Percentiles rank a stretch among this genome's conserved stretches.
These are phyloP conservation scores for Rhadina sibilatrix DNA, from an alignment of 2,113 vertebrate species.

Conservation along the genomic window DNA sequence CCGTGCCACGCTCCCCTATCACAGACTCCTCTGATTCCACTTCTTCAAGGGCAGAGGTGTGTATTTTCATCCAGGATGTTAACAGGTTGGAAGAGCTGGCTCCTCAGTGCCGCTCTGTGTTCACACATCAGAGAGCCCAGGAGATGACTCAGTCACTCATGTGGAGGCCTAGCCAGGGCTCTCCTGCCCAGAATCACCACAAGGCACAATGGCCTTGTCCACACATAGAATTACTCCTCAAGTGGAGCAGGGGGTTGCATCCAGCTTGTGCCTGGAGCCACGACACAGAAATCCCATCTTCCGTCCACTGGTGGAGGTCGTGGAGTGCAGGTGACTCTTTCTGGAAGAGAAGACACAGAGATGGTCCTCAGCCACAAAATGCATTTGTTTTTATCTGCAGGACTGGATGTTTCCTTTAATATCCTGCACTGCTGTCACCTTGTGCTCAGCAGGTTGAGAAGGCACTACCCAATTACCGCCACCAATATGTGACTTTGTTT, in stretches of 20 bases:
- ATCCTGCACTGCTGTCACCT: neutral
- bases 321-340: neutral
- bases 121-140: neutral
- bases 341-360: neutral
- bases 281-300: rapidly evolving
- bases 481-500: neutral
- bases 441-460: neutral
- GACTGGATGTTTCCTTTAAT: neutral
- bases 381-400: neutral
- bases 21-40: constrained; percentile 37
- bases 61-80: neutral
- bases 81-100: neutral
- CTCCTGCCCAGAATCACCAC: neutral
- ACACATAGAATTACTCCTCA: neutral
- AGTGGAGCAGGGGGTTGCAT: neutral
- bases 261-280: neutral
- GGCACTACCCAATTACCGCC: neutral
- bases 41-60: constrained; percentile 37
- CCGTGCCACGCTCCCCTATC: neutral
- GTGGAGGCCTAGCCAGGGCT: neutral
- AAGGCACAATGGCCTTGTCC: neutral
- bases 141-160: neutral
- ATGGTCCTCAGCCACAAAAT: neutral
- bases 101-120: neutral
- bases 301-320: neutral